phyloP scores from a whole-genome alignment of 2,113 vertebrate species.

The Gnathonemus echidnorhynchus region DNA sequence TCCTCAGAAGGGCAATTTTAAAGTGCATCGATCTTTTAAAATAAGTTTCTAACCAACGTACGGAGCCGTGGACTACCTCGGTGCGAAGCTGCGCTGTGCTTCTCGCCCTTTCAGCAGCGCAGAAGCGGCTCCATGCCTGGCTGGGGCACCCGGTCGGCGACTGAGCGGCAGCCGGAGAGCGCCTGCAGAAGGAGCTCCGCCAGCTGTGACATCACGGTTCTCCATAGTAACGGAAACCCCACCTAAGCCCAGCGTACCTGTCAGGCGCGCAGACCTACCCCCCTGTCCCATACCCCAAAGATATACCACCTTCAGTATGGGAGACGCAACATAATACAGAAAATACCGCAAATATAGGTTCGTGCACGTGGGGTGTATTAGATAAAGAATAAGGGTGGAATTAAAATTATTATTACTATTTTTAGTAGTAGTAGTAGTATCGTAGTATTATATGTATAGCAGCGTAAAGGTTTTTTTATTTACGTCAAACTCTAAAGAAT shows the following conservation, averaged over 20 bases:
- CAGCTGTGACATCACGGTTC: slow-evolving; percentile 25
- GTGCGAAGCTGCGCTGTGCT: background rate
- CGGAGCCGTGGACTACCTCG: background rate
- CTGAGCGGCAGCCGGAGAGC: background rate
- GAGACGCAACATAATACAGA: background rate
- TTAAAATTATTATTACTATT: background rate
- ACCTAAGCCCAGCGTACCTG: slow-evolving; percentile 39
- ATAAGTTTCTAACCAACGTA: background rate
- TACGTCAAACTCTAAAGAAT: background rate
- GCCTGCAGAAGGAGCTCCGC: background rate
- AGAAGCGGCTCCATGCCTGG: background rate
- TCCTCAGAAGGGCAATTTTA: background rate
- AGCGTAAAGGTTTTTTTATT: background rate
- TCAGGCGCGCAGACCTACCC: slow-evolving; percentile 38
- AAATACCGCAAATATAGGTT: background rate
- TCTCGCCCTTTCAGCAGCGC: background rate
- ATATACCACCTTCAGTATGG: background rate
- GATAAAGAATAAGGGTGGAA: background rate
- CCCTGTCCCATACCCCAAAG: background rate
- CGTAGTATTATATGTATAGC: background rate
- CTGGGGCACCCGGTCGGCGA: background rate
- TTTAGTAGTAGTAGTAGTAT: background rate
- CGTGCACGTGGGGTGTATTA: background rate
- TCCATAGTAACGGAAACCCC: slow-evolving; percentile 33
- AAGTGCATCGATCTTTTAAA: background rate